These are phyloP conservation scores for Stenolophus ochropezus DNA, from an alignment of 2,888 invertebrate genomes.

Conservation along the genomic window DNA sequence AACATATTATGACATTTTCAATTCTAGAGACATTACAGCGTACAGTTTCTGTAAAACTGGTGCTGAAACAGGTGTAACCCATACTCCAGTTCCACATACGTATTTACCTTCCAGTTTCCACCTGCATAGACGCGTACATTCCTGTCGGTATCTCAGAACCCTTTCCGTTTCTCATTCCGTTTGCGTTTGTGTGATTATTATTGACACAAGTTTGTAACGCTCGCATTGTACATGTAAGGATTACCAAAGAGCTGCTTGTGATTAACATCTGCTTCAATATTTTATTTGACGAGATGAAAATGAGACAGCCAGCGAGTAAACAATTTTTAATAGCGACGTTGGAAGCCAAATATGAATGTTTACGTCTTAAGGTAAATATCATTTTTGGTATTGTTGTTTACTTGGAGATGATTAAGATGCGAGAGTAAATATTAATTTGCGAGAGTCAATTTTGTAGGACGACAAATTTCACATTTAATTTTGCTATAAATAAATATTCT, in stretches of 20 bases:
- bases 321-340: constrained; percentile 22
- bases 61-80: too few species aligned
- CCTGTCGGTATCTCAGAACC: neutral
- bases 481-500: too few species aligned
- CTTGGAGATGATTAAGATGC: constrained; percentile 1
- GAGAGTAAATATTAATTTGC: neutral
- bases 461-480: too few species aligned
- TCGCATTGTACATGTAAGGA: constrained; percentile 1
- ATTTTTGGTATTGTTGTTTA: constrained; percentile 15
- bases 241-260: neutral
- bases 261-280: constrained; percentile 5
- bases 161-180: constrained; percentile 7
- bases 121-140: too few species aligned
- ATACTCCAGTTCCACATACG: too few species aligned
- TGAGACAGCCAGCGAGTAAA: neutral
- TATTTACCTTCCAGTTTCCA: too few species aligned
- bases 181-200: constrained; percentile 3
- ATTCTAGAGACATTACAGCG: too few species aligned
- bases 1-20: too few species aligned
- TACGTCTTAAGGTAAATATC: constrained; percentile 1
- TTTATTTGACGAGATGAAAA: constrained; percentile 8
- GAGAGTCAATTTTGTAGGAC: too few species aligned
- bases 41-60: too few species aligned
- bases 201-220: constrained; percentile 6
- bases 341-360: constrained; percentile 1